Evolutionary conservation across 2,113 vertebrate species (phyloP).

Genomic region (Tetraodon nigroviridis): DNA sequence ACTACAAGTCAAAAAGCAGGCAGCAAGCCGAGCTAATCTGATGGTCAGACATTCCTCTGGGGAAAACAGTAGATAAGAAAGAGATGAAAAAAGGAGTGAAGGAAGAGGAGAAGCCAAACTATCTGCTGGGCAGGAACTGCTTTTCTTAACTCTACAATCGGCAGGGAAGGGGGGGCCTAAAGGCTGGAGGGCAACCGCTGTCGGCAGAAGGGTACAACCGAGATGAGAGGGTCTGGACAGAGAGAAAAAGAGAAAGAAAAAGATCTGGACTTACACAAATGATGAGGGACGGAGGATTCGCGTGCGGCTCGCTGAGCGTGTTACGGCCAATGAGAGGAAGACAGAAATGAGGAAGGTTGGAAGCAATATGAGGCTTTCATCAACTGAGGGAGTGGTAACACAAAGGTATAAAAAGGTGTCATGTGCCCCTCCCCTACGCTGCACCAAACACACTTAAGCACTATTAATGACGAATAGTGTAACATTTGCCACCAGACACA

Average conservation of each 20-base stretch:
- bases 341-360: constrained; percentile 28
- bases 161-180: constrained; percentile 6
- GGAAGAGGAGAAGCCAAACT: constrained; percentile 28
- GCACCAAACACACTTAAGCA: constrained; percentile 18
- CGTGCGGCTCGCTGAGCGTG: not conserved
- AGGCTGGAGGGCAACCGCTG: not conserved
- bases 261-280: constrained; percentile 51
- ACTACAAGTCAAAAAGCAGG: not conserved
- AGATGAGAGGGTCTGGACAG: constrained; percentile 25
- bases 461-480: not conserved
- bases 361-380: constrained; percentile 37
- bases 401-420: constrained; percentile 40
- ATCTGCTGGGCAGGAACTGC: constrained; percentile 60
- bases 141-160: constrained; percentile 62
- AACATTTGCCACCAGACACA: constrained; percentile 12
- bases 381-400: constrained; percentile 54
- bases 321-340: not conserved
- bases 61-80: constrained; percentile 21
- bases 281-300: constrained; percentile 1
- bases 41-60: constrained; percentile 43
- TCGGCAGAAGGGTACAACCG: constrained; percentile 4
- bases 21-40: constrained; percentile 2
- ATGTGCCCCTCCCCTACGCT: constrained; percentile 40
- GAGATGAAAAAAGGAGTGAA: constrained; percentile 16
- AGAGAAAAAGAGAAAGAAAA: constrained; percentile 31